Conservation (phyloP, 1,140 invertebrate genomes). For the Metopolophium dirhodum region DNA sequence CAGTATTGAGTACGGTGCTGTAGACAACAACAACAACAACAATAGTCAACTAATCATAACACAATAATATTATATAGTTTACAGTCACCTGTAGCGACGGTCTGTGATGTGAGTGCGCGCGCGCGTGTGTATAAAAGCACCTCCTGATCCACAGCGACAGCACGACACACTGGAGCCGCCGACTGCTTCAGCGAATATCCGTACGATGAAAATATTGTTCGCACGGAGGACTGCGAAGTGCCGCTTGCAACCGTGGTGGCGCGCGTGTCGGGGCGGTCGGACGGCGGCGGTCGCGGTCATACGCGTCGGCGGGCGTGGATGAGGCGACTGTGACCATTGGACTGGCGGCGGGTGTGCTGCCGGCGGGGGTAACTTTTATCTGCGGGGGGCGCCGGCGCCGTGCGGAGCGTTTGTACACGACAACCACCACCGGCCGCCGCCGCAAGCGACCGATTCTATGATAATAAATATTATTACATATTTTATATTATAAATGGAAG, state of each 20-base stretch:
- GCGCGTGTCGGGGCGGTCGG: too few relatives aligned
- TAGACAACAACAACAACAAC: background rate
- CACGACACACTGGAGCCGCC: background rate
- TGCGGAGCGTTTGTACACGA: background rate
- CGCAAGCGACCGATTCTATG: background rate
- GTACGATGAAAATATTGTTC: background rate
- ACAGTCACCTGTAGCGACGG: background rate
- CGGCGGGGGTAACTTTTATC: background rate
- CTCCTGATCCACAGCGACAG: background rate
- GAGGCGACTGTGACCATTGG: background rate
- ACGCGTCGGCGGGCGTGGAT: background rate
- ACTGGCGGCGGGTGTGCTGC: background rate
- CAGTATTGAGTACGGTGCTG: too few relatives aligned
- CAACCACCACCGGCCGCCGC: background rate
- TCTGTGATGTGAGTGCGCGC: background rate
- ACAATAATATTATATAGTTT: background rate
- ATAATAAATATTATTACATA: background rate
- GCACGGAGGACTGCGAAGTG: background rate
- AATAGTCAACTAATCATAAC: background rate
- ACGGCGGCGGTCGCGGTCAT: background rate
- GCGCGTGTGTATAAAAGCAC: background rate
- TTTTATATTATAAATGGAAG: background rate
- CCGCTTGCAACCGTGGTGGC: too few relatives aligned
- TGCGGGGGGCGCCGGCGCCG: constrained; percentile 21
- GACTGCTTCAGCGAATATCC: background rate